Evolutionary conservation across 37 sponge, comb jelly and placozoan species (phyloP).

Genomic region (Cliona cf. orientalis): DNA sequence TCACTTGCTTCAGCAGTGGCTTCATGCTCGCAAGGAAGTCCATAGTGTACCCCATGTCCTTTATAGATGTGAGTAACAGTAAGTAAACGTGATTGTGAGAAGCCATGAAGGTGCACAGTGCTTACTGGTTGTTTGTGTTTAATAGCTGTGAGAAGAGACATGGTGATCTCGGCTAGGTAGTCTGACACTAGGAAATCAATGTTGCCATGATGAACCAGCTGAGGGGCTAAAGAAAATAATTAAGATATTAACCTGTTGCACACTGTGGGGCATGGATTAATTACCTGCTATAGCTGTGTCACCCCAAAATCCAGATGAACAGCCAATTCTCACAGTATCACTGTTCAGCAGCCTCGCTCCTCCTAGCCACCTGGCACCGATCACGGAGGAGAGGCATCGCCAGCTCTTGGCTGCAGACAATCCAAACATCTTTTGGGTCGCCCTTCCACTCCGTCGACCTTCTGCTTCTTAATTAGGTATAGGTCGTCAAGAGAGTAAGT

Average conservation of each 20-base stretch:
- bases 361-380: not conserved
- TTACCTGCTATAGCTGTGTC: constrained; percentile 82
- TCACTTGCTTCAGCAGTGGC: constrained; percentile 68
- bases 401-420: no score
- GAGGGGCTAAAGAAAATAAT: constrained; percentile 57
- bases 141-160: constrained; percentile 90
- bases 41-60: constrained; percentile 80
- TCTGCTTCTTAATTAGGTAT: no score
- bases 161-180: constrained; percentile 98
- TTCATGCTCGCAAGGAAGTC: constrained; percentile 74
- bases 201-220: constrained; percentile 83
- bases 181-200: constrained; percentile 92
- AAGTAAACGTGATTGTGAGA: not conserved
- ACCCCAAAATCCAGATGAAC: constrained; percentile 98
- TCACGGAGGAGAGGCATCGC: not conserved
- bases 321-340: constrained; percentile 84
- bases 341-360: constrained; percentile 18
- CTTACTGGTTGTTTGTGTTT: constrained; percentile 70
- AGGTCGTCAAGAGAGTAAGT: no score
- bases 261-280: not conserved
- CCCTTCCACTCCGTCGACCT: no score
- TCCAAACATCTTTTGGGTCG: no score
- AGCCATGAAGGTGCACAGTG: not conserved
- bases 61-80: not conserved
- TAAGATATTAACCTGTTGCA: not conserved